These are phyloP conservation scores for Sarotherodon lohbergeri DNA, from an alignment of 2,113 vertebrate species.

Conservation along the genomic window DNA sequence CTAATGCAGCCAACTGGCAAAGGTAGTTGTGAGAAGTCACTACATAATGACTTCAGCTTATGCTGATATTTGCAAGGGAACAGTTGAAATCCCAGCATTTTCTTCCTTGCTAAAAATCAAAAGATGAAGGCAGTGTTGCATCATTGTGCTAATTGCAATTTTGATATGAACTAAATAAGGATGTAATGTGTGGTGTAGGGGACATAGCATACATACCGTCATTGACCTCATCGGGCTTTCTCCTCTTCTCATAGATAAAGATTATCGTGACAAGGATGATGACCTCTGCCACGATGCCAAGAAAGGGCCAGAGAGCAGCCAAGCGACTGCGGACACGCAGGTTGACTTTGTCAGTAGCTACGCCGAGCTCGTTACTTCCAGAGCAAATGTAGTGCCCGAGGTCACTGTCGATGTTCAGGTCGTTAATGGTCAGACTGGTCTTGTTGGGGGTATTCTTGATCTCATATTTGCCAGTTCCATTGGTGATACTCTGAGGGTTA, in stretches of 20 bases:
- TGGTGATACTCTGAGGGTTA: constrained; percentile 39
- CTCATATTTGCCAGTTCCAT: constrained; percentile 68
- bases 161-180: background rate
- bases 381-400: constrained; percentile 78
- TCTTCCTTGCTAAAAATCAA: background rate
- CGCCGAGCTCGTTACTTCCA: constrained; percentile 53
- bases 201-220: constrained; percentile 78
- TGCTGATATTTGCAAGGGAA: background rate
- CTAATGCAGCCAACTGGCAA: background rate
- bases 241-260: constrained; percentile 96
- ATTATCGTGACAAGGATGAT: constrained; percentile 91
- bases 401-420: constrained; percentile 73
- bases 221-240: constrained; percentile 87
- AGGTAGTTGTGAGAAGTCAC: background rate
- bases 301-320: constrained; percentile 95
- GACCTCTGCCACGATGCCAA: constrained; percentile 94
- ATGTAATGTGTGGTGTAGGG: background rate
- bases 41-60: background rate
- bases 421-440: constrained; percentile 71
- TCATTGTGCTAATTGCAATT: background rate
- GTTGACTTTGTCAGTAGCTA: background rate
- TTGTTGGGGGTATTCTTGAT: constrained; percentile 70
- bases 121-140: background rate
- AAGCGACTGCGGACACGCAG: constrained; percentile 87
- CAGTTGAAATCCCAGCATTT: background rate